These are phyloP conservation scores for Ecliptopera silaceata DNA, from an alignment of 2,888 invertebrate genomes.

Conservation along the genomic window DNA sequence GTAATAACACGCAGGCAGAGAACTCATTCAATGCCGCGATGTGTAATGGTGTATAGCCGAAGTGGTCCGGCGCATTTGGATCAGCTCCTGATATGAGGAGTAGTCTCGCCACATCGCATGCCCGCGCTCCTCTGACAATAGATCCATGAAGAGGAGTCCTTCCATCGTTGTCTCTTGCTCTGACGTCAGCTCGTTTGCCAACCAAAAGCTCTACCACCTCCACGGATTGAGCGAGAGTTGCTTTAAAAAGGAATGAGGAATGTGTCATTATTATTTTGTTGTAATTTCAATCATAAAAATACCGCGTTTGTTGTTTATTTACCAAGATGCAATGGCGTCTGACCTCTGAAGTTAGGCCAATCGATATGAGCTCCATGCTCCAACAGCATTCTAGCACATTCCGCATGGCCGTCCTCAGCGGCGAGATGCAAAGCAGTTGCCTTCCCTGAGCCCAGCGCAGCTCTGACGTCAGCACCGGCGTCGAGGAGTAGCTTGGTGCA, in stretches of 20 bases:
- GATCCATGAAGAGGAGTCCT: constrained; percentile 91
- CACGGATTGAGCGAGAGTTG: constrained; percentile 90
- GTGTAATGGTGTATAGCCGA: constrained; percentile 93
- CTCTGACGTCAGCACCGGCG: constrained; percentile 91
- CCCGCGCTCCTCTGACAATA: constrained; percentile 89
- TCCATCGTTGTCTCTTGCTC: constrained; percentile 87
- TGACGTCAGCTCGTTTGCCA: constrained; percentile 84
- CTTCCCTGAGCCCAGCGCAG: constrained; percentile 87
- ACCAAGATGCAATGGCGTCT: constrained; percentile 92
- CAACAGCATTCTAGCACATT: constrained; percentile 88
- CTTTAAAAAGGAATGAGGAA: constrained; percentile 59
- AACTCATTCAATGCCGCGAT: constrained; percentile 93
- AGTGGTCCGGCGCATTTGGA: constrained; percentile 90
- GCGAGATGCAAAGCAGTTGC: constrained; percentile 94
- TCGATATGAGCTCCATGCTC: constrained; percentile 90
- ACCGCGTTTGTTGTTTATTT: constrained; percentile 29
- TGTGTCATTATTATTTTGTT: neutral
- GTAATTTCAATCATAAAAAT: neutral
- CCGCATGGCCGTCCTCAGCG: constrained; percentile 92
- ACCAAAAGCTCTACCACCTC: constrained; percentile 90
- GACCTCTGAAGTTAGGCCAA: constrained; percentile 88
- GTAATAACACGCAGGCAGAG: constrained; percentile 87
- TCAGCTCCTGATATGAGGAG: constrained; percentile 86
- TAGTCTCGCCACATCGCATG: constrained; percentile 87
- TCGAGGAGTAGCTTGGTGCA: constrained; percentile 89